Conservation (phyloP, 2,888 invertebrate genomes). For the Drosophila subquinaria region DNA sequence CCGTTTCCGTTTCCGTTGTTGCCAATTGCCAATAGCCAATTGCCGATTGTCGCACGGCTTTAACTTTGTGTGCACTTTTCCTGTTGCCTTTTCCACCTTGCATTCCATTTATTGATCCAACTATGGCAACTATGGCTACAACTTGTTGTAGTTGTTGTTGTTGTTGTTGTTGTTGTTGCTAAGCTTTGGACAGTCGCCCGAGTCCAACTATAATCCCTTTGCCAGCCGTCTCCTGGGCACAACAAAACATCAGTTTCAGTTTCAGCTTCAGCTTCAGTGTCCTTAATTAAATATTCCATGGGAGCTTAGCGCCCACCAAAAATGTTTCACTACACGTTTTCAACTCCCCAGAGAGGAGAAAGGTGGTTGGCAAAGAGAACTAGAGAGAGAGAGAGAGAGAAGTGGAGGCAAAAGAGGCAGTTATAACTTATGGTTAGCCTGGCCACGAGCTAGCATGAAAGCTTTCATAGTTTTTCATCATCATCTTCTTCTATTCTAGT, state of each 20-base stretch:
- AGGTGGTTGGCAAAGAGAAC: not conserved
- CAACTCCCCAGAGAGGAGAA: slow-evolving; percentile 8
- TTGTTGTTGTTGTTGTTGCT: slow-evolving; percentile 26
- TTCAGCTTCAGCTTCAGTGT: slow-evolving; percentile 10
- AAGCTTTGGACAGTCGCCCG: slow-evolving; percentile 28
- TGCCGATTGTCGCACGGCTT: slow-evolving; percentile 32
- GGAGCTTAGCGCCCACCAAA: slow-evolving; percentile 43
- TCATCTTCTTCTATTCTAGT: not conserved
- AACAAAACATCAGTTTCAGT: slow-evolving; percentile 41
- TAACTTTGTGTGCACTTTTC: slow-evolving; percentile 34
- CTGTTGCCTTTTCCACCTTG: slow-evolving; percentile 15
- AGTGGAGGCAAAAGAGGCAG: not conserved
- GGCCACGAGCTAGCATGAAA: slow-evolving; percentile 31
- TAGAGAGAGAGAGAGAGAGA: not conserved
- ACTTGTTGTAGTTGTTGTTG: slow-evolving; percentile 19
- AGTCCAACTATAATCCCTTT: slow-evolving; percentile 39
- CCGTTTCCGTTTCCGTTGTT: slow-evolving; percentile 30
- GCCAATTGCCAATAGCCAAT: slow-evolving; percentile 38
- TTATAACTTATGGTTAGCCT: slow-evolving; percentile 41
- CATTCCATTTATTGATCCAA: slow-evolving; percentile 56
- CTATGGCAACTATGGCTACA: slow-evolving; percentile 47
- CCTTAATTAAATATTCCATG: slow-evolving; percentile 74
- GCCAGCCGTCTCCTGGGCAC: slow-evolving; percentile 28
- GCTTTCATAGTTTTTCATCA: slow-evolving; percentile 14
- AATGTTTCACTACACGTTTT: slow-evolving; percentile 37